Percentiles rank a stretch among this genome's conserved stretches.
Conservation (phyloP, 23 tunicate genomes). For the Diplosoma virens region DNA sequence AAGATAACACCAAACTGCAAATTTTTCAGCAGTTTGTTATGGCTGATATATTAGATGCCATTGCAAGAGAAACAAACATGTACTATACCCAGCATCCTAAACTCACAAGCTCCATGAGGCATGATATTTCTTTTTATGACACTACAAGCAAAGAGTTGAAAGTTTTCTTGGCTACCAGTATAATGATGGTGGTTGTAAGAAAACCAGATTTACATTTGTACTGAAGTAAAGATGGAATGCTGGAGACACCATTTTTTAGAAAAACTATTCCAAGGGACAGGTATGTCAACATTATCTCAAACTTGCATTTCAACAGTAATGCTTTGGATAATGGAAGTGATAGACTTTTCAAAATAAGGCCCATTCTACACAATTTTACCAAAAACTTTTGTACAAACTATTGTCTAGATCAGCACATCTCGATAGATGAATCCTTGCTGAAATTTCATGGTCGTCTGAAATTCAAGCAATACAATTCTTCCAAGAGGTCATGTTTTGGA, state of each 20-base stretch:
- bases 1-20: no score
- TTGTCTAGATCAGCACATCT: no score
- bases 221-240: background rate
- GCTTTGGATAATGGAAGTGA: background rate
- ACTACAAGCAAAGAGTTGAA: no score
- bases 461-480: conserved; percentile 6
- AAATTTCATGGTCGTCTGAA: conserved; percentile 5
- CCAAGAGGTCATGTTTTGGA: conserved; percentile 7
- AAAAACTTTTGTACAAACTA: no score
- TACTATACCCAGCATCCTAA: background rate
- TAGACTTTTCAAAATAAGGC: background rate
- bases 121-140: background rate
- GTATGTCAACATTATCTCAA: background rate
- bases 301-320: background rate
- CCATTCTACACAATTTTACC: no score
- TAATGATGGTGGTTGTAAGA: background rate
- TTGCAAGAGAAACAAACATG: background rate
- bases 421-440: conserved; percentile 7
- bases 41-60: background rate
- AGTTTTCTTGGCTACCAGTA: background rate
- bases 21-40: background rate
- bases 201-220: background rate
- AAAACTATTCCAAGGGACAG: background rate
- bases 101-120: background rate
- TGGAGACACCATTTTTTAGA: background rate